Percentiles rank a stretch among this genome's conserved stretches.
Conservation (phyloP, 2,888 invertebrate genomes). For the Taenaris catops region DNA sequence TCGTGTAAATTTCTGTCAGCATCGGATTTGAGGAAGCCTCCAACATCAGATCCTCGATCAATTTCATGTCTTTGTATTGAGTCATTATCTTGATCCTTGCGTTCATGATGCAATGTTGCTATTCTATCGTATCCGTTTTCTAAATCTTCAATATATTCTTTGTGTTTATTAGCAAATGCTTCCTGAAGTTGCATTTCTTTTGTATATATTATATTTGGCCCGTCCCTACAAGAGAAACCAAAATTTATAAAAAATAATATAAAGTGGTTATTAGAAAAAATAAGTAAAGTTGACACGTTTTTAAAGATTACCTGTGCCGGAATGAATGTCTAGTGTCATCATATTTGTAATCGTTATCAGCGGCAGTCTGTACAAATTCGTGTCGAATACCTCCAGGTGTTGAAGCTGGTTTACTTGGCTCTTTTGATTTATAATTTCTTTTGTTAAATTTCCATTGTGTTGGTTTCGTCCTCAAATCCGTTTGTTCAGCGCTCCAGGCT, state of each 20-base stretch:
- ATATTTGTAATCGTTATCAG: slow-evolving; percentile 69
- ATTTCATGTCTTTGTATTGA: slow-evolving; percentile 88
- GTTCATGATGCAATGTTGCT: slow-evolving; percentile 65
- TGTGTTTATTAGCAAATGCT: slow-evolving; percentile 70
- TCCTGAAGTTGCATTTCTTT: slow-evolving; percentile 77
- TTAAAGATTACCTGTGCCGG: slow-evolving; percentile 49
- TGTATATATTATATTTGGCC: slow-evolving; percentile 76
- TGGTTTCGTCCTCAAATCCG: slow-evolving; percentile 83
- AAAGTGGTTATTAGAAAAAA: too few species aligned
- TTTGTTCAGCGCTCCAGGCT: slow-evolving; percentile 92
- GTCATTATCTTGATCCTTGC: slow-evolving; percentile 83
- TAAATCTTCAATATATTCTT: slow-evolving; percentile 79
- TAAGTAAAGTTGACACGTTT: too few species aligned
- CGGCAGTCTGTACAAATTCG: slow-evolving; percentile 67
- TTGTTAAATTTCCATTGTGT: slow-evolving; percentile 88
- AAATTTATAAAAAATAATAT: too few species aligned
- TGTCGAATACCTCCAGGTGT: slow-evolving; percentile 68
- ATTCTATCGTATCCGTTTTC: slow-evolving; percentile 79
- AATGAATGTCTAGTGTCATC: slow-evolving; percentile 63
- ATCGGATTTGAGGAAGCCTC: slow-evolving; percentile 68
- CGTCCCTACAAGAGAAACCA: slow-evolving; percentile 57
- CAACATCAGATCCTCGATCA: slow-evolving; percentile 85
- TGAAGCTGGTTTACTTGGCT: slow-evolving; percentile 69
- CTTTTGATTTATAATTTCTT: slow-evolving; percentile 76
- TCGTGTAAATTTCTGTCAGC: slow-evolving; percentile 45